Evolutionary conservation across 2,113 vertebrate species (phyloP), one percentile per base, ranked within the genome.

Genomic region (Hydrolagus affinis): DNA sequence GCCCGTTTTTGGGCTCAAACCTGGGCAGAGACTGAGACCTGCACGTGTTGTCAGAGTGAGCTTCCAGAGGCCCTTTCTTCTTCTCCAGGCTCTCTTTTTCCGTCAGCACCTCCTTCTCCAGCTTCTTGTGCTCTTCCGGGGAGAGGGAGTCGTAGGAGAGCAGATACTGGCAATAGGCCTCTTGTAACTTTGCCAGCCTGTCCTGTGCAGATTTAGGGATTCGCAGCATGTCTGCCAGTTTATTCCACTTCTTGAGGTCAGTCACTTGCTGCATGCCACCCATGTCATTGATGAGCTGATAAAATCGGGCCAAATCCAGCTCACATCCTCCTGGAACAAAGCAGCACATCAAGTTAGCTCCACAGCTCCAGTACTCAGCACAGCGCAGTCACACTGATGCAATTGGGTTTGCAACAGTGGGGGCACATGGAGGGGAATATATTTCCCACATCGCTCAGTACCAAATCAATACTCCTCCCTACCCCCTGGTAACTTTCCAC

Each of bases 221-320:
- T 86, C 96, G 96, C 90, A 99, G 93, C 87, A 98, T 93, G 89
- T 99, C 97, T 66, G 98, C 98, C 89, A 99, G 94, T 91, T 97
- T 97, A 94, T 95, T 98, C 98, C 98, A 99, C 90, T 98, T 98
- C 94, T 99, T 99, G 94, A 98, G 95, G 95, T 99, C 98, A 94
- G 97, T 99, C 93, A 99, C 98, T 94, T 98, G 97, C 94, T 99
- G 97, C 97, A 99, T 99, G 91, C 98, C 98, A 7, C 98, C 98
- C 98, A 99, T 98, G 93, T 99, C 97, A 0, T 96, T 96, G 89
- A 99, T 97, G 91, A 99, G 93, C 91, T 98, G 97, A 89, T 98
- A 98, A 90, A 99, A 99, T 87, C 96, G 96, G 87, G 97, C 97
- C 94, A 99, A 92, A 93, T 99, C 97, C 86, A 99, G 94, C 94